phyloP scores from a whole-genome alignment of 2,113 vertebrate genomes.

The Oryzias celebensis region DNA sequence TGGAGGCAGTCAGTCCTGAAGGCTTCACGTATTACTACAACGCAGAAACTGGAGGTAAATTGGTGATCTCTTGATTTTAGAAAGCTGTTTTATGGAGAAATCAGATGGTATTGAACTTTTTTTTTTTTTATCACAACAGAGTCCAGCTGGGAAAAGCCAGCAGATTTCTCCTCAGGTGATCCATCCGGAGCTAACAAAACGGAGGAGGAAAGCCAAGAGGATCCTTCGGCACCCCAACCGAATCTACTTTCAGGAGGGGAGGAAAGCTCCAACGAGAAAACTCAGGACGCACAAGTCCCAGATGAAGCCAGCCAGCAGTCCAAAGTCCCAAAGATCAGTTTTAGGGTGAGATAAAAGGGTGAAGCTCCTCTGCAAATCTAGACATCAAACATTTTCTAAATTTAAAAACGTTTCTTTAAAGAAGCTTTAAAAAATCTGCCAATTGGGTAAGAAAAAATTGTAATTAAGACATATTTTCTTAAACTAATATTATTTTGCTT shows the following conservation, averaged over 20 bases:
- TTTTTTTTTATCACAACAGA: conserved; percentile 72
- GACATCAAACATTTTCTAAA: no score
- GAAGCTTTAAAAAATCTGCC: no score
- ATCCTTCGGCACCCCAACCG: conserved; percentile 51
- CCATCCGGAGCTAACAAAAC: conserved; percentile 19
- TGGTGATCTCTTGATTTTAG: background rate
- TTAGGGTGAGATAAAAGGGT: conserved; percentile 74
- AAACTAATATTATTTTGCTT: no score
- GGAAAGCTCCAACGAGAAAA: conserved; percentile 28
- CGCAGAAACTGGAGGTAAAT: conserved; percentile 85
- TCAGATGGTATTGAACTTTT: background rate
- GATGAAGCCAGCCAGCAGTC: conserved; percentile 25
- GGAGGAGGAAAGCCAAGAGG: conserved; percentile 11
- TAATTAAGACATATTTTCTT: no score
- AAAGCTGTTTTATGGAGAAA: no score
- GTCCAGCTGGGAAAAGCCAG: conserved; percentile 92
- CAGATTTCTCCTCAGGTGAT: conserved; percentile 55
- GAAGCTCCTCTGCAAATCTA: background rate
- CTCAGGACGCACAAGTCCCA: conserved; percentile 38
- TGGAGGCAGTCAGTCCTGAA: conserved; percentile 87
- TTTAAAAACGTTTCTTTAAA: no score
- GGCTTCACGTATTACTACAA: conserved; percentile 93
- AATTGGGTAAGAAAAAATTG: no score
- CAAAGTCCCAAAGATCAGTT: conserved; percentile 70
- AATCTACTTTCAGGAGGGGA: conserved; percentile 60